Conservation (phyloP, 2,113 vertebrate species). For the Leuciscus idus region DNA sequence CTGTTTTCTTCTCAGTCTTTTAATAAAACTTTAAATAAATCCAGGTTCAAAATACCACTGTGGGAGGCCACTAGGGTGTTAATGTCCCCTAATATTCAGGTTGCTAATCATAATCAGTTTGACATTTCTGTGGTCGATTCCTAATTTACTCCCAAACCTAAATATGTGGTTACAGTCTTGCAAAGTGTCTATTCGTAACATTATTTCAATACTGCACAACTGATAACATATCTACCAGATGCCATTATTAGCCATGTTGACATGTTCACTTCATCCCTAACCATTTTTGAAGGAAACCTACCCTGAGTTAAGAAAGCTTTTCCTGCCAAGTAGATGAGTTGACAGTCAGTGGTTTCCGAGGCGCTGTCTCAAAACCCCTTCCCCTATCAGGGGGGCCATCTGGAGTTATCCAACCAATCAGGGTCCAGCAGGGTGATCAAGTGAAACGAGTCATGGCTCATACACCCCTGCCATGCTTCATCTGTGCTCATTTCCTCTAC, state of each 20-base stretch:
- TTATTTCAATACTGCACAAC: too few relatives aligned
- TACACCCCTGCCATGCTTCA: slow-evolving; percentile 60
- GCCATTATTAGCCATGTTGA: not conserved
- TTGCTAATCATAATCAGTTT: too few relatives aligned
- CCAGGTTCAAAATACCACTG: too few relatives aligned
- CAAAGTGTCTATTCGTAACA: too few relatives aligned
- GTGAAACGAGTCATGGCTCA: slow-evolving; percentile 64
- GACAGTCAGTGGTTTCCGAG: slow-evolving; percentile 55
- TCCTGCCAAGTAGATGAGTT: slow-evolving; percentile 39
- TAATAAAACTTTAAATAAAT: too few relatives aligned
- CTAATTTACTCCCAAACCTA: too few relatives aligned
- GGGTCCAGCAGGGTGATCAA: slow-evolving; percentile 58
- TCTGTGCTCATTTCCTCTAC: slow-evolving; percentile 67
- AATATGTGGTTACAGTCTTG: too few relatives aligned
- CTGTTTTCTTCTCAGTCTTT: too few relatives aligned
- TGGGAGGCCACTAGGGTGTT: too few relatives aligned
- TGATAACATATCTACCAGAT: not conserved
- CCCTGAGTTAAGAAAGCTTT: slow-evolving; percentile 38
- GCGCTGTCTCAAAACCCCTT: slow-evolving; percentile 58
- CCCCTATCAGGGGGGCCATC: slow-evolving; percentile 88
- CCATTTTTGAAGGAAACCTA: slow-evolving; percentile 21
- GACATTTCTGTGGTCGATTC: too few relatives aligned
- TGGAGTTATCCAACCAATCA: slow-evolving; percentile 79
- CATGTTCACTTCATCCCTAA: slow-evolving; percentile 10
- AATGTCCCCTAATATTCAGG: too few relatives aligned